Conservation (phyloP, 2,113 vertebrate species). For the Cyanoderma ruficeps region DNA sequence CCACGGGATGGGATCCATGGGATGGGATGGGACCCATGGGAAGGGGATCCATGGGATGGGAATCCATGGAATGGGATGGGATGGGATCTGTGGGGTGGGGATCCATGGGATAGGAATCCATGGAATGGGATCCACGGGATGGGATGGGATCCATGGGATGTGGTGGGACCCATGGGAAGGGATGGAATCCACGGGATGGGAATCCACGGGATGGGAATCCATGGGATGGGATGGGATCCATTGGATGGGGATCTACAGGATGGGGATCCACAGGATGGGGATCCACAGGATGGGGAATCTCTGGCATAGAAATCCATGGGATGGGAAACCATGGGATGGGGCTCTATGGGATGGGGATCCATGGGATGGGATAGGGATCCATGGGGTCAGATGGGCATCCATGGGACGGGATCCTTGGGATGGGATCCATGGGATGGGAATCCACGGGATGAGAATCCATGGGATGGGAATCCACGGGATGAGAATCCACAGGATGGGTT, state of each 20-base stretch:
- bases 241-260: neutral
- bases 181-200: neutral
- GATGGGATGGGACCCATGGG: too few relatives aligned
- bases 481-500: neutral
- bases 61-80: neutral
- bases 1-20: neutral
- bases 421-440: neutral
- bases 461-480: neutral
- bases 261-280: neutral
- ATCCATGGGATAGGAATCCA: neutral
- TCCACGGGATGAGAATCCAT: neutral
- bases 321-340: neutral
- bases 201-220: neutral
- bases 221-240: too few relatives aligned
- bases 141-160: neutral
- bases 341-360: neutral
- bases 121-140: neutral
- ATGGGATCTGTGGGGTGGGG: too few relatives aligned
- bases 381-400: neutral
- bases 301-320: too few relatives aligned
- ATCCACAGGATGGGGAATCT: neutral
- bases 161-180: neutral
- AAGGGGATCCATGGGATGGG: neutral
- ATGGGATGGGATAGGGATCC: neutral
- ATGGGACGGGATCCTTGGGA: too few relatives aligned